Evolutionary conservation across 2,113 vertebrate species (phyloP).

Genomic region (Halcyon senegalensis): DNA sequence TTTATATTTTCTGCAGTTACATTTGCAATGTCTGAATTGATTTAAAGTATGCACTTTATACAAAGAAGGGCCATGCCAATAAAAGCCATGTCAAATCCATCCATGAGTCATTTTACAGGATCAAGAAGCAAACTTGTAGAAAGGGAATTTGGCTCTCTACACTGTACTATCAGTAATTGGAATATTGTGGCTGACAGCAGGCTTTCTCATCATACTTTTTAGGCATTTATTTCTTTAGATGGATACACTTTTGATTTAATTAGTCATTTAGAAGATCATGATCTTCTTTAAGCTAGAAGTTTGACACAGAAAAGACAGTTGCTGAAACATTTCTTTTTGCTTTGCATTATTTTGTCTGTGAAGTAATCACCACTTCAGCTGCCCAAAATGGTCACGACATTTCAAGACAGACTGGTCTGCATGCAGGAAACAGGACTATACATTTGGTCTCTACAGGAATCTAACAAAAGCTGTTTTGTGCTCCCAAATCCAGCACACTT

Average conservation of each 20-base stretch:
- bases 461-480: not conserved
- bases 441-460: not conserved
- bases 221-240: not conserved
- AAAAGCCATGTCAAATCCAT: not conserved
- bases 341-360: not conserved
- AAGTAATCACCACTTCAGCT: not conserved
- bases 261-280: not conserved
- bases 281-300: not conserved
- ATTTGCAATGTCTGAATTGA: not conserved
- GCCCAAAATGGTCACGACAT: not conserved
- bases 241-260: not conserved
- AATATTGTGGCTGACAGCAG: not conserved
- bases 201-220: not conserved
- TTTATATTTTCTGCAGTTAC: not conserved
- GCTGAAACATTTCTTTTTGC: not conserved
- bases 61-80: not conserved
- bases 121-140: not conserved
- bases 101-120: not conserved
- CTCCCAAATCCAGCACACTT: not conserved
- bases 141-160: not conserved
- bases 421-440: not conserved
- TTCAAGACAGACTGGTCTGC: not conserved
- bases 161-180: not conserved
- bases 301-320: not conserved
- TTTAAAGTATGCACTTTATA: not conserved